phyloP scores from a whole-genome alignment of 2,888 invertebrate genomes.

The Rotaria magnacalcarata region DNA sequence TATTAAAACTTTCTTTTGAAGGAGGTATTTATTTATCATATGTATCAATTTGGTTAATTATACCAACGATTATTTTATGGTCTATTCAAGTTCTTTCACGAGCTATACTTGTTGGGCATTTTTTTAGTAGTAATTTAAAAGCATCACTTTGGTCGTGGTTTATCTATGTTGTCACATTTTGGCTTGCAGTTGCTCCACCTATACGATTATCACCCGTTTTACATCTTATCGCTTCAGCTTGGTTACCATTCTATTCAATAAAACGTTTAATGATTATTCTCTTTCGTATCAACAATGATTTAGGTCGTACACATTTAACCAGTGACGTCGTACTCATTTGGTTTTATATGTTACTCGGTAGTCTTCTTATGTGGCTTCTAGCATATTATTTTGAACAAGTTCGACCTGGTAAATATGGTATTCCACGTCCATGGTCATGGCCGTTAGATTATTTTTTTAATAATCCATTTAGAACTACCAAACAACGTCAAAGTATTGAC shows the following conservation, averaged over 20 bases:
- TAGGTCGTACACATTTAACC: neutral
- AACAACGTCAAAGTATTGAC: neutral
- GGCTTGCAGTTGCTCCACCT: neutral
- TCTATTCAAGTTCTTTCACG: neutral
- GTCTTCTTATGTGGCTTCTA: neutral
- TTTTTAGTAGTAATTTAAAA: neutral
- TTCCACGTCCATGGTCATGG: neutral
- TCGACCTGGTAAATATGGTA: slow-evolving; percentile 29
- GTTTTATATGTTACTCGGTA: neutral
- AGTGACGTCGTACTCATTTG: neutral
- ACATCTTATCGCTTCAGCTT: neutral
- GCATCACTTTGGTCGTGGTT: neutral
- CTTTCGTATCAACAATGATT: neutral
- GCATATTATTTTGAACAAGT: slow-evolving; percentile 14
- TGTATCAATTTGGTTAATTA: neutral
- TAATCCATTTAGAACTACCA: neutral
- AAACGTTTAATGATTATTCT: neutral
- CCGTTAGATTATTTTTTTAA: neutral
- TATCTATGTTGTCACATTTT: neutral
- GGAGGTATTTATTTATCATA: neutral
- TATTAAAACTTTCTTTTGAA: neutral
- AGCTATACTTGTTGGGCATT: neutral
- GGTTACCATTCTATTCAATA: slow-evolving; percentile 21
- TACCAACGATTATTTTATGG: neutral
- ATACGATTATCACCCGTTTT: neutral